A percentile compares a stretch with the other conserved stretches of the same genome.
Evolutionary conservation across 2,113 vertebrate species (phyloP).

Genomic region (Columbina picui): DNA sequence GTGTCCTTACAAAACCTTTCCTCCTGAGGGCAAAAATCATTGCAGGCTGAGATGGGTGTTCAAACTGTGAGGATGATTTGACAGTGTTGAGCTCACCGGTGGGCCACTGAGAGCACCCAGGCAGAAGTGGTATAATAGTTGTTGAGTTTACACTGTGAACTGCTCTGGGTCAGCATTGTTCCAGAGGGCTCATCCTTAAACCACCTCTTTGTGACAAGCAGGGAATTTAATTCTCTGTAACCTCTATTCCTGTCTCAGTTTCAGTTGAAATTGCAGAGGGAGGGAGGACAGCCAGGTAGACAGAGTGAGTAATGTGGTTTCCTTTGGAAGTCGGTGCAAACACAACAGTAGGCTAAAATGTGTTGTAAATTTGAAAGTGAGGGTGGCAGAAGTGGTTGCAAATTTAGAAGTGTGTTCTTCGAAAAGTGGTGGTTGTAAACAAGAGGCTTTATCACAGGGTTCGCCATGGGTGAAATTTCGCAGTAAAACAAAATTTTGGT

Average conservation of each 20-base stretch:
- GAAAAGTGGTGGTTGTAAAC: neutral
- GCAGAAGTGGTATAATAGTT: neutral
- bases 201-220: neutral
- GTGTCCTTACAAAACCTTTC: neutral
- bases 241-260: neutral
- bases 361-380: neutral
- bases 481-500: neutral
- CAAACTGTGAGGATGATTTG: neutral
- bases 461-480: neutral
- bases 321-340: neutral
- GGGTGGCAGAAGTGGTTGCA: neutral
- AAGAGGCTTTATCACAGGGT: neutral
- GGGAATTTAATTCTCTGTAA: neutral
- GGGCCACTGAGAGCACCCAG: fast-evolving
- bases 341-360: neutral
- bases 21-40: neutral
- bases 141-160: neutral
- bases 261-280: neutral
- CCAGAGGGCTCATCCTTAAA: neutral
- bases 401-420: neutral
- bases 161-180: neutral
- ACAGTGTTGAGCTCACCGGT: neutral
- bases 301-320: neutral
- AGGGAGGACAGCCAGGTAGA: neutral
- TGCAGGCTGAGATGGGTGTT: neutral